Evolutionary conservation across 2,888 invertebrate species (phyloP), one percentile per base, ranked within the genome.

Genomic region (Julus scanicus): DNA sequence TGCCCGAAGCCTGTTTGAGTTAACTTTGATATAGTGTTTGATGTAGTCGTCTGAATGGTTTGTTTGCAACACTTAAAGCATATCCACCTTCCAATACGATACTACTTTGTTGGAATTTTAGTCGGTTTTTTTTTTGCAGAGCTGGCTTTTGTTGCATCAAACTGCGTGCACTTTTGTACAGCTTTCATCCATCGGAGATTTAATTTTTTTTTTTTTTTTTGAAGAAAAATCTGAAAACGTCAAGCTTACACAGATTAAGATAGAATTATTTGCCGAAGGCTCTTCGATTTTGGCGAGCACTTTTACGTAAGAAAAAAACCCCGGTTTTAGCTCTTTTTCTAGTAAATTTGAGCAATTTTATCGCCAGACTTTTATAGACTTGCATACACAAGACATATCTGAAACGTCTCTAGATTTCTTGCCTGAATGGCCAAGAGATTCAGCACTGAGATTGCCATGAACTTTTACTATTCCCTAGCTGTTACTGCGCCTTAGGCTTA

Each of bases 401-500:
- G 20, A 71, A 71, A 71, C 63, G 20, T 71, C 63, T 71, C 63
- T 20, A 71, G 63, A 71, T 20, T 71, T 71, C 63, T 8, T 71
- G 20, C 63, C 20, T 71, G 20, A 71, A 71, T 71, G 20, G 63
- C 63, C 63, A 71, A 20, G 63, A 71, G 63, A 71, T 71, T 71
- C 63, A 20, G 20, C 63, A 71, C 20, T n/a, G 63, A 71, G 63
- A 71, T 71, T 71, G 63, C 63, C 63, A 20, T 4, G 20, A 71
- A 71, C 63, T 71, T 71, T 71, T 71, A 71, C 63, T 71, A 71
- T 71, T 71, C 63, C 63, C 63, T 11, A 71, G 63, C 63, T 20
- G 63, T 8, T n/a, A 20, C 20, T 71, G 63, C 63, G 63, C 63
- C 63, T 71, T 71, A 71, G 63, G 63, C 63, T 71, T 71, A 71